These are phyloP conservation scores for Osmoderma eremita DNA, from an alignment of 2,888 invertebrate species.

Conservation along the genomic window DNA sequence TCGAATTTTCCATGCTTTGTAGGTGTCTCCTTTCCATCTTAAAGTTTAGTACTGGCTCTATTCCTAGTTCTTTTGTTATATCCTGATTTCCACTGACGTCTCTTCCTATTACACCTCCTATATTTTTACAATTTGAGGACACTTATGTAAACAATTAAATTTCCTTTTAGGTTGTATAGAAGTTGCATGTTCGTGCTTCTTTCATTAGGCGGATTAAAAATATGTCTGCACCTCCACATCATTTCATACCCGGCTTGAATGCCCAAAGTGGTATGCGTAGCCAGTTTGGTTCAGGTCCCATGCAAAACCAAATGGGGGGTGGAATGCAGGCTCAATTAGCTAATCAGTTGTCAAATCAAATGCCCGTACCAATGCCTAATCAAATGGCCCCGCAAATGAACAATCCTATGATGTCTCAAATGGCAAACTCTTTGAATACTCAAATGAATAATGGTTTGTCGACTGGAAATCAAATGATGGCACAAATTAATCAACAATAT, in stretches of 20 bases:
- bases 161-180: conserved; percentile 4
- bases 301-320: conserved; percentile 65
- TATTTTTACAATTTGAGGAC: no score
- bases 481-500: conserved; percentile 59
- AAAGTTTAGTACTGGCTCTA: no score
- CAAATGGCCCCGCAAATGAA: conserved; percentile 70
- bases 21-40: no score
- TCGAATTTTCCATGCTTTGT: no score
- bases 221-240: conserved; percentile 80
- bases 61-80: no score
- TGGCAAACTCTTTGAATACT: conserved; percentile 55
- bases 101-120: no score
- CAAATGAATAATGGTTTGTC: conserved; percentile 54
- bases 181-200: conserved; percentile 15
- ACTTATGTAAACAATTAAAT: no score
- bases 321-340: conserved; percentile 67
- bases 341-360: conserved; percentile 57
- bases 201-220: not conserved
- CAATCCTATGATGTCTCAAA: conserved; percentile 66
- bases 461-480: conserved; percentile 65
- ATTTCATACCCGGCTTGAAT: conserved; percentile 75
- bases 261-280: conserved; percentile 71
- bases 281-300: conserved; percentile 73
- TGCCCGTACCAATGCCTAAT: conserved; percentile 61
- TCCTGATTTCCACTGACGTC: no score